phyloP scores from a whole-genome alignment of 2,888 invertebrate species.

The Enchytraeus crypticus region DNA sequence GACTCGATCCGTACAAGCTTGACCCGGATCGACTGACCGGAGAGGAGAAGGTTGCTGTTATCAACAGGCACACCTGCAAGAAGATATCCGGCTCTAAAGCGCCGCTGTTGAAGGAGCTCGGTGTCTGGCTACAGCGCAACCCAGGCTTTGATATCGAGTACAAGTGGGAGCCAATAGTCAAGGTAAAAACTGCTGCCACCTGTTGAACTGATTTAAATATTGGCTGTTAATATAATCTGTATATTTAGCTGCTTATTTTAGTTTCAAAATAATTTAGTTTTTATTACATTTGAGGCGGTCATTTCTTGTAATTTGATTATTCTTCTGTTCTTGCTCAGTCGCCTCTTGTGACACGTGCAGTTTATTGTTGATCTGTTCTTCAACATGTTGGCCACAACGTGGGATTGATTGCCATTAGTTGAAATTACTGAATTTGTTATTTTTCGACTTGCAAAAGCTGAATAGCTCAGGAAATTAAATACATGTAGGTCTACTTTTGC shows the following conservation, averaged over 20 bases:
- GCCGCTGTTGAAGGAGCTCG: conserved; percentile 81
- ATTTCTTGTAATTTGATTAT: no score
- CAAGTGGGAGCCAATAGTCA: conserved; percentile 79
- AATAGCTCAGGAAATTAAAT: no score
- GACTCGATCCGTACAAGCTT: conserved; percentile 3
- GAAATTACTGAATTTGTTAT: no score
- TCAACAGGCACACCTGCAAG: conserved; percentile 82
- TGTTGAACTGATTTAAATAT: no score
- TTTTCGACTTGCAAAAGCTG: no score
- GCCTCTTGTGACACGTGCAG: no score
- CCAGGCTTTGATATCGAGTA: conserved; percentile 94
- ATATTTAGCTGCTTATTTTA: neutral
- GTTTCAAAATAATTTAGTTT: neutral
- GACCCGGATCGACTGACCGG: conserved; percentile 62
- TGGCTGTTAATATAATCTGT: neutral
- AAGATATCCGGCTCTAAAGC: conserved; percentile 58
- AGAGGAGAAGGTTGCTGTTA: conserved; percentile 88
- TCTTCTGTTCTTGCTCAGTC: no score
- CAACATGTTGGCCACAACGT: no score
- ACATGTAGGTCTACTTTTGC: no score
- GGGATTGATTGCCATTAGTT: no score
- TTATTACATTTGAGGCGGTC: conserved; percentile 46
- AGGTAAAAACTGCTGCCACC: no score
- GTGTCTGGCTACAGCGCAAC: conserved; percentile 90
- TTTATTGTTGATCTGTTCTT: no score